A percentile compares a stretch with the other conserved stretches of the same genome.
Evolutionary conservation across 23 tunicate genomes (phyloP).

Genomic region (Clavelina lepadiformis): DNA sequence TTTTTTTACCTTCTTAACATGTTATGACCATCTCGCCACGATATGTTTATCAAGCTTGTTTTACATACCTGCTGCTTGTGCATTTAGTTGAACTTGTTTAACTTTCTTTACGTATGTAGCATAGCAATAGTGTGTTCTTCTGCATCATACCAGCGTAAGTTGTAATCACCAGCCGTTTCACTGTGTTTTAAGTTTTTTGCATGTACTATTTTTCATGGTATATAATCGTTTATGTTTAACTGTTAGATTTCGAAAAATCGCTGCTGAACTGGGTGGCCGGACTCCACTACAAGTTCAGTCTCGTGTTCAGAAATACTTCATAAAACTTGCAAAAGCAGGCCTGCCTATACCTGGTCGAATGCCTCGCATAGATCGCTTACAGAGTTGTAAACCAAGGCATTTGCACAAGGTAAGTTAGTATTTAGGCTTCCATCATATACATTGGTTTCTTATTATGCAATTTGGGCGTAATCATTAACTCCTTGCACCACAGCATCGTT

Average conservation of each 20-base stretch:
- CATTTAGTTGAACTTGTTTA: too few species aligned
- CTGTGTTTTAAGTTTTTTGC: too few species aligned
- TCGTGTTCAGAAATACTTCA: slow-evolving; percentile 81
- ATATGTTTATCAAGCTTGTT: too few species aligned
- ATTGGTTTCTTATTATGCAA: background rate
- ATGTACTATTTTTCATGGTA: too few species aligned
- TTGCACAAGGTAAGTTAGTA: background rate
- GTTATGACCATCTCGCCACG: too few species aligned
- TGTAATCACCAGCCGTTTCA: too few species aligned
- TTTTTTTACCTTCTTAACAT: too few species aligned
- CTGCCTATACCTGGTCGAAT: slow-evolving; percentile 72
- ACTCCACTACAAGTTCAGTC: slow-evolving; percentile 91
- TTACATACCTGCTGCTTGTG: too few species aligned
- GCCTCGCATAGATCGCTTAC: slow-evolving; percentile 54
- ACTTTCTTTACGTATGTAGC: too few species aligned
- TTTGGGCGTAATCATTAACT: background rate
- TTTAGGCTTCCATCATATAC: background rate
- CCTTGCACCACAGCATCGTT: slow-evolving; percentile 22
- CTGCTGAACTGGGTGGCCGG: slow-evolving; percentile 64
- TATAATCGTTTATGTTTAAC: too few species aligned
- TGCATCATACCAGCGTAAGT: too few species aligned
- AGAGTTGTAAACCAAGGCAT: slow-evolving; percentile 17
- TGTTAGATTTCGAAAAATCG: slow-evolving; percentile 72
- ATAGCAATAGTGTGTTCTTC: too few species aligned
- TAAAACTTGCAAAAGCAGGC: slow-evolving; percentile 88